phyloP scores from a whole-genome alignment of 2,888 invertebrate genomes.

The Nymphalis urticae region DNA sequence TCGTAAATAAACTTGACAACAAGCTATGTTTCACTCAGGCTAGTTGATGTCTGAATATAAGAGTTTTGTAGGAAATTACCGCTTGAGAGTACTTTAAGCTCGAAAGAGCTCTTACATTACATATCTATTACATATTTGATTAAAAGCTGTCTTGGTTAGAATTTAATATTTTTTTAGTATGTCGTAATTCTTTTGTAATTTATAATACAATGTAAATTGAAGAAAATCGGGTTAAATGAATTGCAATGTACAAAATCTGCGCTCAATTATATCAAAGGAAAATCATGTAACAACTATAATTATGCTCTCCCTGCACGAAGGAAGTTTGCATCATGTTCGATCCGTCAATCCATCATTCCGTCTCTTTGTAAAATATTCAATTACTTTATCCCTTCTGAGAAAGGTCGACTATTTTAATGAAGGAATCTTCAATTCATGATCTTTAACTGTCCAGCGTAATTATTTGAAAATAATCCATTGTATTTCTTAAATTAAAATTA shows the following conservation, averaged over 20 bases:
- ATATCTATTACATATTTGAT: too few relatives aligned
- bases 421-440: slow-evolving; percentile 10
- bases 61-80: too few relatives aligned
- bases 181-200: too few relatives aligned
- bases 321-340: slow-evolving; percentile 15
- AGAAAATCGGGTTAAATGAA: not conserved
- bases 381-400: slow-evolving; percentile 14
- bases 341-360: slow-evolving; percentile 11
- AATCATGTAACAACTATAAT: slow-evolving; percentile 14
- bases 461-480: not conserved
- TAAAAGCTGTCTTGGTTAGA: too few relatives aligned
- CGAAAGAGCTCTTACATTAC: too few relatives aligned
- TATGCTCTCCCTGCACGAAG: slow-evolving; percentile 5
- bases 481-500: not conserved
- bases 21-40: too few relatives aligned
- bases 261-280: slow-evolving; percentile 7
- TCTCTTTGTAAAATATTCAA: slow-evolving; percentile 22
- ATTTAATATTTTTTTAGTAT: too few relatives aligned
- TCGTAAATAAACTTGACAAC: too few relatives aligned
- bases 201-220: not conserved
- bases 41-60: too few relatives aligned
- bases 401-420: slow-evolving; percentile 23
- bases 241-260: not conserved
- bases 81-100: too few relatives aligned
- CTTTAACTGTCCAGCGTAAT: not conserved